Evolutionary conservation across 2,113 vertebrate species (phyloP), one percentile per base, ranked within the genome.

Genomic region (Gnathonemus echidnorhynchus): DNA sequence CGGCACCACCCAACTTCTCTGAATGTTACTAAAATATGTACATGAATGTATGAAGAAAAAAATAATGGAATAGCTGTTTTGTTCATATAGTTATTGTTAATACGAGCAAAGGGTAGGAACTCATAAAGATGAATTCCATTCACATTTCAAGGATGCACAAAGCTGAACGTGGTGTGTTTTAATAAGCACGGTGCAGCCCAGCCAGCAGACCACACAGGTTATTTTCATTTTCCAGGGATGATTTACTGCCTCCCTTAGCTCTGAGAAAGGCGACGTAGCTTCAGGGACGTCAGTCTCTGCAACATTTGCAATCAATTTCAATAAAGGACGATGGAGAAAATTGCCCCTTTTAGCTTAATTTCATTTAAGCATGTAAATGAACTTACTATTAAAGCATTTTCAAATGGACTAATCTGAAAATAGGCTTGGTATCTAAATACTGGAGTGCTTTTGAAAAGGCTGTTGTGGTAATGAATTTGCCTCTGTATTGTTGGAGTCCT

Each of bases 321-420:
- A 56, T 46, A 56, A 46, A 50, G 21, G 49, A 46, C 92, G 42
- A 91, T 91, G 91, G 88, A 92, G 93, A 92, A 94, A 93, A 94
- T 95, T 93, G 94, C 8, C 92, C 92, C 89, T 94, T 95, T 96
- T 95, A 35, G 74, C 95, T 96, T 96, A 96, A 96, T 96, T 95
- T 94, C 95, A 95, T 96, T 96, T 95, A 96, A 96, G 96, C 96
- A 95, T 96, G 95, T 95, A 96, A 96, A 96, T 95, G 92, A 84
- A 90, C 94, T 94, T 95, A 95, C 96, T 19, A 53, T 87, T 87
- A 53, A 52, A 35, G 24, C 86, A 53, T 53, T 87, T 96, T 96
- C 94, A 95, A 95, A 95, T 95, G 94, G 48, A 35, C n/a, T 48
- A 87, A 95, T 95, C 95, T 96, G 94, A 93, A 94, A 94, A 94